These are phyloP conservation scores for Villa cingulata DNA, from an alignment of 2,888 invertebrate species.

Conservation along the genomic window DNA sequence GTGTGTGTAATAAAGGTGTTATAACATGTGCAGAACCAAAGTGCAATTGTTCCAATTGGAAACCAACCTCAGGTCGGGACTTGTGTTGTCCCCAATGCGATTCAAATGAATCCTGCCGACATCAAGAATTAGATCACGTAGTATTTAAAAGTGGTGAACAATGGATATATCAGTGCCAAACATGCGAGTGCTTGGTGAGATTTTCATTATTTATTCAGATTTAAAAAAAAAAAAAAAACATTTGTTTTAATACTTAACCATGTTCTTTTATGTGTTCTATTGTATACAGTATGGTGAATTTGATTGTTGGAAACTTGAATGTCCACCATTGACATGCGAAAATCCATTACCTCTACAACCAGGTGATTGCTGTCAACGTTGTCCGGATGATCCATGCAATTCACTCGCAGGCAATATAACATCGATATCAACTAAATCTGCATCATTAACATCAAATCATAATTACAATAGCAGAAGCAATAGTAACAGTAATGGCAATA, in stretches of 20 bases:
- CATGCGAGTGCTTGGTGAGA: conserved; percentile 76
- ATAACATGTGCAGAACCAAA: conserved; percentile 51
- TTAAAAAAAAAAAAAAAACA: neutral
- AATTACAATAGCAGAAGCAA: conserved; percentile 13
- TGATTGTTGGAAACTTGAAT: conserved; percentile 79
- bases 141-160: conserved; percentile 67
- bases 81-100: conserved; percentile 75
- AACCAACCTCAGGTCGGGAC: conserved; percentile 33
- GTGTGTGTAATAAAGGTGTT: conserved; percentile 44
- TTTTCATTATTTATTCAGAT: conserved; percentile 10
- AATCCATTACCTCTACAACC: conserved; percentile 44
- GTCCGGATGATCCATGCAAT: conserved; percentile 49
- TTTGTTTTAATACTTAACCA: neutral
- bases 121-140: conserved; percentile 65
- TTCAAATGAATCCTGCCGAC: conserved; percentile 55
- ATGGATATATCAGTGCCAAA: conserved; percentile 86
- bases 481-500: conserved; percentile 12
- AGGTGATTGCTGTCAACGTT: conserved; percentile 58
- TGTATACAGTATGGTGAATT: conserved; percentile 59
- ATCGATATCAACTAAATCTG: neutral
- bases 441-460: neutral
- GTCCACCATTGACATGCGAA: conserved; percentile 54
- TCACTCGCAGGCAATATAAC: conserved; percentile 17
- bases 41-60: conserved; percentile 48
- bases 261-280: conserved; percentile 1